Conservation (phyloP, 2,797 vertebrate species). For the Heterohyrax brucei region DNA sequence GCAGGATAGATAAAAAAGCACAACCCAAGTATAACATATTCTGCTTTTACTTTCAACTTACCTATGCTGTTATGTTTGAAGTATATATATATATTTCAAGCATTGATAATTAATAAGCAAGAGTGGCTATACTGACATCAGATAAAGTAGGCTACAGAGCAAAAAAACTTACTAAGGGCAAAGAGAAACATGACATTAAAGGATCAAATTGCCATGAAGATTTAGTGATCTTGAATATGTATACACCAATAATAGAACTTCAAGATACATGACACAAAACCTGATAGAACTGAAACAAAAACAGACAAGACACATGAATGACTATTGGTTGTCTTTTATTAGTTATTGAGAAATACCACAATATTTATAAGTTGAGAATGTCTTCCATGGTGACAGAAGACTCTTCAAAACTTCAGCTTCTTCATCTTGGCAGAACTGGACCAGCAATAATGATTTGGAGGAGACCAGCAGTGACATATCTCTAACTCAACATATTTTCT, state of each 20-base stretch:
- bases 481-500: neutral
- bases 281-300: neutral
- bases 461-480: neutral
- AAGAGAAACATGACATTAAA: neutral
- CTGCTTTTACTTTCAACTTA: too few relatives aligned
- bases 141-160: neutral
- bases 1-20: neutral
- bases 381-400: neutral
- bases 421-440: neutral
- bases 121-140: neutral
- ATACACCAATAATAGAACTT: neutral
- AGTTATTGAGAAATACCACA: neutral
- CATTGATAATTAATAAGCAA: slow-evolving; percentile 12
- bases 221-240: neutral
- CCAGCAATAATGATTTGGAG: neutral
- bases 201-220: neutral
- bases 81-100: neutral
- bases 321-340: neutral
- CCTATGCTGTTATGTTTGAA: too few relatives aligned
- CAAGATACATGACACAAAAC: neutral
- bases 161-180: slow-evolving; percentile 32
- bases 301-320: neutral
- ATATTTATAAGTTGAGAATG: neutral
- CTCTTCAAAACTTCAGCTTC: neutral
- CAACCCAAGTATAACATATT: too few relatives aligned